Conservation (phyloP, 2,888 invertebrate genomes). For the Parapristionchus giblindavisi region DNA sequence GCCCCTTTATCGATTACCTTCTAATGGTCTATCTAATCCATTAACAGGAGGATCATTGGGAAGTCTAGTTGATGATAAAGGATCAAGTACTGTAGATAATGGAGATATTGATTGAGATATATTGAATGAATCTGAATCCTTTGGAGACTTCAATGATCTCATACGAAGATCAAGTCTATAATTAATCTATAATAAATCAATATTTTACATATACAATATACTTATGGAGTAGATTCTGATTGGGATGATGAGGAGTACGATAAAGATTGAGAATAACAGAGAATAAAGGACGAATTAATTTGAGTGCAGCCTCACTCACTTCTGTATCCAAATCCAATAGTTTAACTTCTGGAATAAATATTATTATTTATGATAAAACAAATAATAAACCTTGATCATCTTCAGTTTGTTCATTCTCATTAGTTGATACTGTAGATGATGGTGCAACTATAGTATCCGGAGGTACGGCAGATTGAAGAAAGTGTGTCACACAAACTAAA, state of each 20-base stretch:
- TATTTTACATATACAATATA: background rate
- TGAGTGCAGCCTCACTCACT: slow-evolving; percentile 47
- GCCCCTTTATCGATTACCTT: slow-evolving; percentile 23
- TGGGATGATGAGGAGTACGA: slow-evolving; percentile 55
- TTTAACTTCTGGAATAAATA: background rate
- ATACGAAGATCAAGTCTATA: slow-evolving; percentile 36
- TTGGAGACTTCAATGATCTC: background rate
- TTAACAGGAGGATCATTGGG: slow-evolving; percentile 18
- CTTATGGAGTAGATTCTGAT: slow-evolving; percentile 53
- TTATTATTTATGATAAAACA: background rate
- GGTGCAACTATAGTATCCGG: background rate
- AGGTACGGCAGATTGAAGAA: slow-evolving; percentile 53
- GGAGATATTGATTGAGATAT: slow-evolving; percentile 38
- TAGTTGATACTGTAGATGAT: background rate
- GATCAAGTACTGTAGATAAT: slow-evolving; percentile 43
- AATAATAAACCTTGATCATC: background rate
- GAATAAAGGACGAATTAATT: slow-evolving; percentile 50
- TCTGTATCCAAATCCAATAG: slow-evolving; percentile 26
- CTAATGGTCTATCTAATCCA: slow-evolving; percentile 36
- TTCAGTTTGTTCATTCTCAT: too few relatives aligned
- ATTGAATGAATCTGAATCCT: slow-evolving; percentile 15
- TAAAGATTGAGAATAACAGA: slow-evolving; percentile 52
- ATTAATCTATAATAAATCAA: slow-evolving; percentile 39
- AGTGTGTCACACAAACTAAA: slow-evolving; percentile 58
- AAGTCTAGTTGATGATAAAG: slow-evolving; percentile 35